Conservation (phyloP, 2,888 invertebrate genomes). For the Stenchaetothrips biformis region DNA sequence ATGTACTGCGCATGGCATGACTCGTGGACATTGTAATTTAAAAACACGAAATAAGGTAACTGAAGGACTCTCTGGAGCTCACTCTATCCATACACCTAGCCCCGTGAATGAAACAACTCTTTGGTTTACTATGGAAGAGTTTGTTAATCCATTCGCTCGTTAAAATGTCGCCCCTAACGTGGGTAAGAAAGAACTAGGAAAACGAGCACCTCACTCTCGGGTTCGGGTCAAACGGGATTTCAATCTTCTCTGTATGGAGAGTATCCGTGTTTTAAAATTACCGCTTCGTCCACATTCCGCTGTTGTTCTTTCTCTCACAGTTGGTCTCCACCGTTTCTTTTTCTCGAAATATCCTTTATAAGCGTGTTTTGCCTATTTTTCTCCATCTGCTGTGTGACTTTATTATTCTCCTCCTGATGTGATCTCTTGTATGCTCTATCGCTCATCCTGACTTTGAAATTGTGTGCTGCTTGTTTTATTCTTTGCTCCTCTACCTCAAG, state of each 20-base stretch:
- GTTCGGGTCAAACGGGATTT: neutral
- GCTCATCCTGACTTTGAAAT: neutral
- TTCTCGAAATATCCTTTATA: neutral
- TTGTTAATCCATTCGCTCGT: too few species aligned
- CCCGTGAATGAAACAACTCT: too few species aligned
- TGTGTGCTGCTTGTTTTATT: neutral
- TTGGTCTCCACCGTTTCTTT: neutral
- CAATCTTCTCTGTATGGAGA: neutral
- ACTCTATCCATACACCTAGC: too few species aligned
- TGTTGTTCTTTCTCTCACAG: constrained; percentile 1
- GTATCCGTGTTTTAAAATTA: constrained; percentile 1
- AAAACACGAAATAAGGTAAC: neutral
- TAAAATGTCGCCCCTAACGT: neutral
- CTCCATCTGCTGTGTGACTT: constrained; percentile 33
- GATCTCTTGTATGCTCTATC: neutral
- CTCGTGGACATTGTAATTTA: neutral
- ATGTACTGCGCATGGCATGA: neutral
- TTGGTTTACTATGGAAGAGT: too few species aligned
- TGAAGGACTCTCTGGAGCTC: too few species aligned
- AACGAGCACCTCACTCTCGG: neutral
- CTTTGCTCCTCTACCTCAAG: too few species aligned
- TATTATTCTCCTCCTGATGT: constrained; percentile 32
- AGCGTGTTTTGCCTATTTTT: constrained; percentile 26
- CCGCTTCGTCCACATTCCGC: neutral
- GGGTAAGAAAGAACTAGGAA: neutral